Evolutionary conservation across 1,140 invertebrate genomes (phyloP), one percentile per base, ranked within the genome.

Genomic region (Drosophila pseudoananassae): DNA sequence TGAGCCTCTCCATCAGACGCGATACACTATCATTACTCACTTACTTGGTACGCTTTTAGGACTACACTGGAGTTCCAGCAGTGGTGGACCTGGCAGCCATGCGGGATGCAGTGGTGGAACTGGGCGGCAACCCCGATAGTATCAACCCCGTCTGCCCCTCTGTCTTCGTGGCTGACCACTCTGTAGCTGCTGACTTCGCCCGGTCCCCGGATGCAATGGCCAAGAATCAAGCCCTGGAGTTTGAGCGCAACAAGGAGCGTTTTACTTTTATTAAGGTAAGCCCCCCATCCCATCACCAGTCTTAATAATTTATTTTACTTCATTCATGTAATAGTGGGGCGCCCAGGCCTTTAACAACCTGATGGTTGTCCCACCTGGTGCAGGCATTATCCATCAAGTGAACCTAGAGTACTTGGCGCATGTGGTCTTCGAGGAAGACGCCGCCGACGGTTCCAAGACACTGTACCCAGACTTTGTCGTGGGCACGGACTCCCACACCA

Each of bases 21-120:
- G 31, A 9, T 15, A 46, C 23, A 3, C 5, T 46, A 9, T 3
- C 7, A 7, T 23, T 6, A 12, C 17, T 27, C 25, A 31, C 1
- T 3, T 36, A 3, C 7, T 27, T 27, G 25, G 25, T 27, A 27
- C 25, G 25, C 6, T 27, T 27, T 27, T 5, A 97, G 96, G 97
- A 98, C 93, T 97, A 97, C 63, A 99, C 98, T 49, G 98, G 98
- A n/a, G 98, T 99, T 0, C 98, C 99, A n/a, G 98, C 98, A 7
- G 97, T 99, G 9, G 98, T 99, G 9, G 99, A 99, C 92, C 98
- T 99, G 94, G 99, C 99, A 33, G 98, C 98, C 5, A 99, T 99
- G 98, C 93, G 98, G 81, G 98, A 99, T 94, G 98, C 98, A 15
- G 97, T 99, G 0, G 95, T 96, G 84, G 93, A 94, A 36, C 93